phyloP scores from a whole-genome alignment of 2,113 vertebrate genomes.

The Monopterus albus region DNA sequence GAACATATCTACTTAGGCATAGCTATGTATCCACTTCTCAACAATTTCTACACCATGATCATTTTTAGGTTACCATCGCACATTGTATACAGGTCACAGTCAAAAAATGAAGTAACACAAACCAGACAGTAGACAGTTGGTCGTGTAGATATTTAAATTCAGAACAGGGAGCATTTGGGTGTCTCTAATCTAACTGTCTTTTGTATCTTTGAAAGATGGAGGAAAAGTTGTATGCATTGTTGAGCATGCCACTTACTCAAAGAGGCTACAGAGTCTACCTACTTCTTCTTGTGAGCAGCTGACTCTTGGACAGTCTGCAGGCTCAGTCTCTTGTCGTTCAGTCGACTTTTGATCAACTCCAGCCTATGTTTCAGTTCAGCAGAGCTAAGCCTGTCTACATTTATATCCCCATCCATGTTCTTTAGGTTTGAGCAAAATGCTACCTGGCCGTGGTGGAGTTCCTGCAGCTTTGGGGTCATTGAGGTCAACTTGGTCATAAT shows the following conservation, averaged over 20 bases:
- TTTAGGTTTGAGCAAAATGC: constrained; percentile 78
- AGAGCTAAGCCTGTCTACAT: constrained; percentile 39
- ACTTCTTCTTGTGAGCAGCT: constrained; percentile 66
- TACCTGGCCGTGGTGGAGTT: constrained; percentile 74
- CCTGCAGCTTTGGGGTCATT: constrained; percentile 72
- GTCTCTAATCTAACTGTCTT: neutral
- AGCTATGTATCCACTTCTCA: neutral
- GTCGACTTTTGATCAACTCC: constrained; percentile 60
- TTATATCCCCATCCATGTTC: constrained; percentile 68
- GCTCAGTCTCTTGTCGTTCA: constrained; percentile 72
- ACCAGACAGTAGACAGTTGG: neutral
- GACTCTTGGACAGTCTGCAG: constrained; percentile 60
- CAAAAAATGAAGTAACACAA: neutral
- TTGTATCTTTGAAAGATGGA: neutral
- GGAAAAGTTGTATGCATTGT: neutral
- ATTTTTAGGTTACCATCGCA: neutral
- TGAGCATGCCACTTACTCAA: constrained; percentile 1
- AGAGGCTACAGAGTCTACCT: constrained; percentile 36
- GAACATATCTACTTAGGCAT: neutral
- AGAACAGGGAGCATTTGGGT: neutral
- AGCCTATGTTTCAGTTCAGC: constrained; percentile 69
- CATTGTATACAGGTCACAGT: neutral
- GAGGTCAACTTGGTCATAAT: neutral
- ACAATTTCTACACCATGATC: neutral
- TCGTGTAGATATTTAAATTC: too few relatives aligned